Conservation (phyloP, 1,140 invertebrate species). For the Aricia agestis region DNA sequence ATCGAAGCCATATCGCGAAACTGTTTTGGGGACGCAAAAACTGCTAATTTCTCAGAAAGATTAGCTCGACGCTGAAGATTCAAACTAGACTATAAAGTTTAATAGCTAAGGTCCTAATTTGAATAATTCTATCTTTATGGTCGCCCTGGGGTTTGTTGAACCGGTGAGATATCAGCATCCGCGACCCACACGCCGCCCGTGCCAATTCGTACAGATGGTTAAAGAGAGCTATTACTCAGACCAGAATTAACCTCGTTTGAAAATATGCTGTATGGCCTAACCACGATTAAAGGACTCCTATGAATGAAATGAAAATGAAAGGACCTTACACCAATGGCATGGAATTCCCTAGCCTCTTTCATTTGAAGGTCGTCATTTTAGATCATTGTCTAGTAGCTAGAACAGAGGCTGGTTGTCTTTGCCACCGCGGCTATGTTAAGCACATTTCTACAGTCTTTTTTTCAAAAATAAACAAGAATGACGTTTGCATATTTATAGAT, state of each 20-base stretch:
- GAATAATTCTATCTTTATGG: neutral
- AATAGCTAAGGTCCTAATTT: neutral
- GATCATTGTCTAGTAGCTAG: no score
- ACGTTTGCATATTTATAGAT: no score
- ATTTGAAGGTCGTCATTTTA: no score
- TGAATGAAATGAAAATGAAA: no score
- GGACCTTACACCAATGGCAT: no score
- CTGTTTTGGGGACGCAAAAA: neutral
- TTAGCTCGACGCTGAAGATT: neutral
- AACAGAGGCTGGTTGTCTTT: no score
- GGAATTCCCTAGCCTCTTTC: no score
- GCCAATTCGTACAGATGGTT: conserved; percentile 43
- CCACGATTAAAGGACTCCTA: no score
- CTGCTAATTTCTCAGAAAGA: neutral
- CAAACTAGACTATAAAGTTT: neutral
- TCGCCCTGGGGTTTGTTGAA: conserved; percentile 44
- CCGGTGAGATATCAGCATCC: conserved; percentile 50
- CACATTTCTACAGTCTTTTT: no score
- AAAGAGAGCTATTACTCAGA: neutral
- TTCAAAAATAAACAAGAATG: no score
- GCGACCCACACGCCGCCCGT: conserved; percentile 48
- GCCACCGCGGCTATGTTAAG: no score
- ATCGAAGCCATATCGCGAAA: neutral
- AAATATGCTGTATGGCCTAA: no score
- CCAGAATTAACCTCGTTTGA: neutral